phyloP scores from a whole-genome alignment of 2,113 vertebrate genomes.

The Dasyurus viverrinus region DNA sequence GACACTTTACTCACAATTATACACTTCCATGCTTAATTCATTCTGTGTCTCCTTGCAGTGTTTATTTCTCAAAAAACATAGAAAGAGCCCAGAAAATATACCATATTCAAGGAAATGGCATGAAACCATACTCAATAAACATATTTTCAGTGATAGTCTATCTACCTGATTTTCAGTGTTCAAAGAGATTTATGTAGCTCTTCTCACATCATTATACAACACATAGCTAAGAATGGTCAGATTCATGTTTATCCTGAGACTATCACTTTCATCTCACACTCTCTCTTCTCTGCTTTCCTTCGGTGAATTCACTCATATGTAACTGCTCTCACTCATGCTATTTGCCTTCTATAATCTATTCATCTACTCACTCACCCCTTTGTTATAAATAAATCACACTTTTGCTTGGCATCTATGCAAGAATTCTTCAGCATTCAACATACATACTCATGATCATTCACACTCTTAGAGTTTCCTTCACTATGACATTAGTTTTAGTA shows the following conservation, averaged over 20 bases:
- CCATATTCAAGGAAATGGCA: background rate
- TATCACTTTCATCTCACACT: background rate
- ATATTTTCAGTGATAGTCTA: background rate
- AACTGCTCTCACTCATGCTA: background rate
- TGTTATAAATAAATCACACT: background rate
- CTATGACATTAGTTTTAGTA: background rate
- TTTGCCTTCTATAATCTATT: background rate
- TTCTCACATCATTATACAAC: background rate
- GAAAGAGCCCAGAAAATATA: background rate
- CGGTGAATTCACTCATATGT: background rate
- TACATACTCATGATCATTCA: background rate
- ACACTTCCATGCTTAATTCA: background rate
- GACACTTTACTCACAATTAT: background rate
- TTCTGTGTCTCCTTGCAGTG: background rate
- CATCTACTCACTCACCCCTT: background rate
- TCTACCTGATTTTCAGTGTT: background rate
- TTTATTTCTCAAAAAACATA: background rate
- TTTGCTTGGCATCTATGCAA: background rate
- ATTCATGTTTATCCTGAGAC: background rate
- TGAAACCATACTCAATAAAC: background rate
- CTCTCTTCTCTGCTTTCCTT: background rate
- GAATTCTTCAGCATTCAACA: background rate
- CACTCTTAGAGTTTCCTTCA: background rate
- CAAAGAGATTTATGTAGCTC: background rate
- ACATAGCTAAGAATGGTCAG: background rate